Percentiles rank a stretch among this genome's conserved stretches.
phyloP scores from a whole-genome alignment of 2,888 invertebrate species.

The Alitta virens region DNA sequence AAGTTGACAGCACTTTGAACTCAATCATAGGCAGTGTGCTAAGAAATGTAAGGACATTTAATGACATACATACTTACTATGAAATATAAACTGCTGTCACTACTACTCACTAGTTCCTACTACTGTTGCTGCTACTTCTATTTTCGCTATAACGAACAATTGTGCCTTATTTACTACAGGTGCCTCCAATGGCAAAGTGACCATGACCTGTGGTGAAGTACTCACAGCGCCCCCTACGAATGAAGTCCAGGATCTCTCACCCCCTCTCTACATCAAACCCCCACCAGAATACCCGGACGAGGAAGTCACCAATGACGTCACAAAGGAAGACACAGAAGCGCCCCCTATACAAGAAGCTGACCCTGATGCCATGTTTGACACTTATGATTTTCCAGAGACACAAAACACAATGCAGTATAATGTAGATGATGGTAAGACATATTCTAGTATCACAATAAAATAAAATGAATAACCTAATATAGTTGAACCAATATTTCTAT shows the following conservation, averaged over 20 bases:
- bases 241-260: neutral
- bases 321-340: neutral
- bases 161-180: neutral
- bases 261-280: neutral
- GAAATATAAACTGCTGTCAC: too few species aligned
- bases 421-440: constrained; percentile 6
- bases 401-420: constrained; percentile 5
- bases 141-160: too few species aligned
- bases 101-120: too few species aligned
- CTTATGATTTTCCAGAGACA: constrained; percentile 13
- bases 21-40: too few species aligned
- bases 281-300: neutral
- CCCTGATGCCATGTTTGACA: constrained; percentile 6
- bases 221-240: neutral
- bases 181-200: constrained; percentile 10
- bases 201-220: constrained; percentile 9
- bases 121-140: too few species aligned
- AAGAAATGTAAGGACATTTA: too few species aligned
- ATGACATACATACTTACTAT: too few species aligned
- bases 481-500: too few species aligned
- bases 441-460: too few species aligned
- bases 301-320: neutral
- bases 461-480: too few species aligned
- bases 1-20: too few species aligned
- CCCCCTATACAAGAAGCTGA: neutral